phyloP scores from a whole-genome alignment of 1,140 invertebrate genomes.

The Lasaia peninsularis region DNA sequence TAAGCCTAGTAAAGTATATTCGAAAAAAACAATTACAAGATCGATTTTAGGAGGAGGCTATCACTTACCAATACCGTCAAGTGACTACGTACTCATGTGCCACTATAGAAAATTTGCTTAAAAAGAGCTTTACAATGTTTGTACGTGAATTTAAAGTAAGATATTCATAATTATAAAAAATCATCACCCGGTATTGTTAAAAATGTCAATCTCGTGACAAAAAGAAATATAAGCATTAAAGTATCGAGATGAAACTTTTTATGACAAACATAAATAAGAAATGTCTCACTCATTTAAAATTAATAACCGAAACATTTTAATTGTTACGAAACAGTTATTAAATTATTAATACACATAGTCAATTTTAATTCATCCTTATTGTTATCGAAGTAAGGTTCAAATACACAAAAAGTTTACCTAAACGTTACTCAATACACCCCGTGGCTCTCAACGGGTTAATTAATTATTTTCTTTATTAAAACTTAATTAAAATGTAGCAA shows the following conservation, averaged over 20 bases:
- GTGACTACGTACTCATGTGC: too few relatives aligned
- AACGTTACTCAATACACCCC: constrained; percentile 13
- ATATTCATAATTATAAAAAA: too few relatives aligned
- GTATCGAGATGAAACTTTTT: neutral
- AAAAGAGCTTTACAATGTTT: too few relatives aligned
- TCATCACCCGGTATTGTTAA: too few relatives aligned
- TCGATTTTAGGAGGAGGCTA: too few relatives aligned
- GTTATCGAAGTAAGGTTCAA: neutral
- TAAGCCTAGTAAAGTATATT: too few relatives aligned
- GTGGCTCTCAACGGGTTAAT: constrained; percentile 27
- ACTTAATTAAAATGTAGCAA: constrained; percentile 35
- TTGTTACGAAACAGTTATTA: constrained; percentile 8
- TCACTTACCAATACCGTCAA: too few relatives aligned
- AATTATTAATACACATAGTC: neutral
- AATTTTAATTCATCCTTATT: neutral
- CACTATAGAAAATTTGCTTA: too few relatives aligned
- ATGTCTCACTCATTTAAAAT: constrained; percentile 6
- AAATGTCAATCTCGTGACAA: too few relatives aligned
- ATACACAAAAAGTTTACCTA: constrained; percentile 5
- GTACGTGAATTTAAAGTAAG: too few relatives aligned
- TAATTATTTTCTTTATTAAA: constrained; percentile 40
- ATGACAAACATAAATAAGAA: constrained; percentile 1
- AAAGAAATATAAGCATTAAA: too few relatives aligned
- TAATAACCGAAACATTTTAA: constrained; percentile 9
- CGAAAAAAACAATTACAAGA: too few relatives aligned